Base-by-base conservation (phyloP, 2,888 invertebrate genomes). In the Brenthis hecate region DNA sequence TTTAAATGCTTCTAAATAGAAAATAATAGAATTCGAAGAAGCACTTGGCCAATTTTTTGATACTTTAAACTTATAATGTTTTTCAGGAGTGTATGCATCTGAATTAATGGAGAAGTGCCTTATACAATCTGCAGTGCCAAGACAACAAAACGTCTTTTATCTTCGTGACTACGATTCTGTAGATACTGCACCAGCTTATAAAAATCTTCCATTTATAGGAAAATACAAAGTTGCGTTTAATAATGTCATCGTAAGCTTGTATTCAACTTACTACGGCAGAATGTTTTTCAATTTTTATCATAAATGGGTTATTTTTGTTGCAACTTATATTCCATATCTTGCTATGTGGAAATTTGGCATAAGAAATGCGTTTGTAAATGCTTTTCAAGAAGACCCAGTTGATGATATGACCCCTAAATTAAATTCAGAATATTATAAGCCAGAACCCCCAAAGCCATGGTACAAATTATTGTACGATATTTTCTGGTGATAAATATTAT, bases 241-340 rank as follows among this genome's bases (percentile, higher is more conserved):
- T 16, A 55, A 57, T 0, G n/a, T 78, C 0, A 8, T 76, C 13
- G 14, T 56, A 6, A 36, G 47, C 14, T 73, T 93, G 32, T 85
- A 91, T 64, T 79, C 83, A 48, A 91, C 85, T 63, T 74, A 74
- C 65, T 80, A 94, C 65, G 93, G 94, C n/a, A 91, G 95, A 8
- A 81, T 87, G 47, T 89, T 93, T 72, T 87, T 95, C 32, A 95
- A 95, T 78, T 93, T 94, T 79, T 87, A 85, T 23, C 95, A 93
- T 75, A 95, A 95, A n/a, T 78, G 87, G 8, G 85, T 85, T 67
- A 83, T 93, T 55, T 90, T 94, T 0, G 87, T 93, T 68, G 93
- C 94, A 0, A 82, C 92, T 55, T 93, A 94, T 54, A 86, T 89
- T 13, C 75, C 75, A 6, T 76, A 71, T 56, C 61, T 68, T 54